A percentile compares a stretch with the other conserved stretches of the same genome.
These are phyloP conservation scores for Schlechtendalia chinensis DNA, from an alignment of 1,140 invertebrate species.

Conservation along the genomic window DNA sequence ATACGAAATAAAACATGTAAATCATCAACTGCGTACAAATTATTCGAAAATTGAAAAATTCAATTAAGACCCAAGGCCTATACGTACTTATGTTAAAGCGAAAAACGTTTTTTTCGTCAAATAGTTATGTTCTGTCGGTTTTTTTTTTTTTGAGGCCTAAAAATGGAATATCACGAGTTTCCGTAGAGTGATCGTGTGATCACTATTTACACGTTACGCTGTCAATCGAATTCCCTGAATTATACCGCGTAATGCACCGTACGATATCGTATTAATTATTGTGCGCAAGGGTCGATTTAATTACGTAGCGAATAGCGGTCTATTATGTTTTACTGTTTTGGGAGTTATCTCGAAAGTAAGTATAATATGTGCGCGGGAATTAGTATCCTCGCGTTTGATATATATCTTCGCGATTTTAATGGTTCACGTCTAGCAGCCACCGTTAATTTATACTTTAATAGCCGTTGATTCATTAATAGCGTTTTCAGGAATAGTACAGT, in stretches of 20 bases:
- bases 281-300: no score
- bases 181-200: background rate
- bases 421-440: background rate
- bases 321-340: background rate
- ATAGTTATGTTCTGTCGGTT: no score
- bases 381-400: background rate
- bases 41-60: no score
- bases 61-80: no score
- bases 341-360: background rate
- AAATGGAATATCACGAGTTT: background rate
- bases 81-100: no score
- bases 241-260: background rate
- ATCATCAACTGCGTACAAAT: no score
- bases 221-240: background rate
- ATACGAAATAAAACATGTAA: no score
- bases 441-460: background rate
- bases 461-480: background rate
- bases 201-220: background rate
- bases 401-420: background rate
- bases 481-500: background rate
- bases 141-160: background rate
- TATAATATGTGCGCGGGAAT: background rate
- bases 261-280: no score
- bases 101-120: no score
- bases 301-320: background rate